Conservation (phyloP, 53 echinoderm and acorn worm genomes). For the Antedon mediterranea region DNA sequence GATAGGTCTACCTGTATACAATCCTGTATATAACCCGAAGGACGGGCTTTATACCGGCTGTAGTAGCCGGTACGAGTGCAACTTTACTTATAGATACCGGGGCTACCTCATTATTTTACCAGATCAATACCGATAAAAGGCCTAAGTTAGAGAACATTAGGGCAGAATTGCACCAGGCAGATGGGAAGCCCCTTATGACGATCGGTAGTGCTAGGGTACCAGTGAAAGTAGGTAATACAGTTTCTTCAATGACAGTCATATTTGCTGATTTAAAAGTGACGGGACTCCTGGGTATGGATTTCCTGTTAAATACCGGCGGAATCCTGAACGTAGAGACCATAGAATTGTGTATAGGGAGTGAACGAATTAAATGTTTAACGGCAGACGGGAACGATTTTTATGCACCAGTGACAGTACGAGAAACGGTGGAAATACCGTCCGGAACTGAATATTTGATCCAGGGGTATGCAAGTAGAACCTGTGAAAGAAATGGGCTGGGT, state of each 20-base stretch:
- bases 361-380: neutral
- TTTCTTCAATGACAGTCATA: neutral
- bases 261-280: conserved; percentile 29
- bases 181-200: conserved; percentile 11
- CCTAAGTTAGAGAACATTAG: conserved; percentile 8
- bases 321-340: conserved; percentile 2
- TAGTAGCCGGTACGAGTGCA: conserved; percentile 2
- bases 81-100: conserved; percentile 44
- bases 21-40: too few species aligned
- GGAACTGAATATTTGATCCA: too few species aligned
- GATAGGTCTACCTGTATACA: too few species aligned
- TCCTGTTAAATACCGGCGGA: conserved; percentile 12
- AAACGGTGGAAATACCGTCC: too few species aligned
- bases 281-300: conserved; percentile 44
- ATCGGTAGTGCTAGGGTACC: conserved; percentile 19
- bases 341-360: neutral
- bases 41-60: conserved; percentile 26
- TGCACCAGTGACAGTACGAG: too few species aligned
- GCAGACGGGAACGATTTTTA: too few species aligned
- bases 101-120: conserved; percentile 5
- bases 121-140: conserved; percentile 11
- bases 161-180: conserved; percentile 17
- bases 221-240: conserved; percentile 12
- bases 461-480: too few species aligned
- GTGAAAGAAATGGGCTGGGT: neutral